Conservation (phyloP, 2,797 vertebrate species). For the Sebastes iracundus region DNA sequence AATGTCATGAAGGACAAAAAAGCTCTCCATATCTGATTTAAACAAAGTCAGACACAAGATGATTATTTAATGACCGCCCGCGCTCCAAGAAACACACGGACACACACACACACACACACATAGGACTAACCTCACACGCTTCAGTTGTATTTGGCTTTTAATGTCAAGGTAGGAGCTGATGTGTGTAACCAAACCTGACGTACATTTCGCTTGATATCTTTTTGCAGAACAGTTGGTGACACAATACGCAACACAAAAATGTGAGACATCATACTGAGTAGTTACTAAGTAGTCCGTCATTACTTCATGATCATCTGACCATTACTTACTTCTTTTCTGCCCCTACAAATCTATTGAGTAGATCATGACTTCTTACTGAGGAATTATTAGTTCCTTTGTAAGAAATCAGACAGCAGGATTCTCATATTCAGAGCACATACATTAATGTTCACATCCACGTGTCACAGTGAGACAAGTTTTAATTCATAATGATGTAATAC, state of each 20-base stretch:
- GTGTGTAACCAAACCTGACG: slow-evolving; percentile 4
- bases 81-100: slow-evolving; percentile 10
- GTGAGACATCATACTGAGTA: neutral
- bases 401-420: too few relatives aligned
- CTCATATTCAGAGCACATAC: neutral
- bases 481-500: neutral
- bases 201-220: neutral
- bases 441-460: neutral
- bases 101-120: slow-evolving; percentile 18
- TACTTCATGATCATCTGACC: neutral
- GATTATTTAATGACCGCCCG: slow-evolving; percentile 74
- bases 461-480: neutral
- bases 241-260: neutral
- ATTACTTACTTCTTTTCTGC: neutral
- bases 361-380: neutral
- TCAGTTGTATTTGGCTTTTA: neutral
- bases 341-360: neutral
- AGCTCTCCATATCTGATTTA: slow-evolving; percentile 74
- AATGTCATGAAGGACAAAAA: slow-evolving; percentile 78
- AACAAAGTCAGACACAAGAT: slow-evolving; percentile 78
- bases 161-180: neutral
- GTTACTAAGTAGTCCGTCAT: neutral
- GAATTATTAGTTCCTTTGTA: neutral
- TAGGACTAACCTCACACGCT: slow-evolving; percentile 10
- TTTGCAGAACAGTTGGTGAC: neutral